Base-by-base conservation (phyloP, 2,113 vertebrate species). In the Marmota flaviventris region DNA sequence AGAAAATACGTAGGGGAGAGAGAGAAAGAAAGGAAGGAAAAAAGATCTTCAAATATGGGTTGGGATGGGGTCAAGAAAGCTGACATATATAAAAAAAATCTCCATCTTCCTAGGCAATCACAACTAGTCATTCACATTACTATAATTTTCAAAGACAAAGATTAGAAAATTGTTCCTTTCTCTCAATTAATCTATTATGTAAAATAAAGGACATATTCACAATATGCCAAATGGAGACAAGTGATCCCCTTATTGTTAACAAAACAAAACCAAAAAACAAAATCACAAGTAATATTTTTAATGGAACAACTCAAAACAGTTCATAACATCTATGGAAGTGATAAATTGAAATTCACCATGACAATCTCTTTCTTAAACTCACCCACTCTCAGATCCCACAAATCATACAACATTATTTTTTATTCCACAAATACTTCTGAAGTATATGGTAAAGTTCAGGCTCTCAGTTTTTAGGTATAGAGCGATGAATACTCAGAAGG, bases 1-100 rank as follows among this genome's bases (percentile, higher is more conserved):
- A 27, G 2, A 61, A 9, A 61, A 24, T 4, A 8, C 13, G 34
- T 37, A 16, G 0, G 32, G 0, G 2, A 45, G 7, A 45, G 22
- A 90, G 3, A 48, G 3, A 82, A 37, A 67, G 34, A 48, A 58
- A 12, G 27, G 22, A 17, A 34, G 53, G 34, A 56, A 56, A 78
- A n/a, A 9, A 90, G 34, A n/a, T 3, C 2, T 69, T 65, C 20
- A 27, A 42, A 18, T 8, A 1, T 34, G 32, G 7, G 58, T 2
- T 34, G 20, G 56, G 8, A 20, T 53, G 61, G 9, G 16, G 10
- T 17, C 37, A 89, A 65, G 39, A 39, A 91, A 45, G 56, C 16
- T 25, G 20, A 34, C 5, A 13, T 2, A 14, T 34, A 16, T 27
- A 2, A 42, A 7, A 85, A 67, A 77, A 69, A 9, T 24, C n/a